Percentiles rank a stretch among this genome's conserved stretches.
Evolutionary conservation across 2,888 invertebrate species (phyloP).

Genomic region (Taenaris catops): DNA sequence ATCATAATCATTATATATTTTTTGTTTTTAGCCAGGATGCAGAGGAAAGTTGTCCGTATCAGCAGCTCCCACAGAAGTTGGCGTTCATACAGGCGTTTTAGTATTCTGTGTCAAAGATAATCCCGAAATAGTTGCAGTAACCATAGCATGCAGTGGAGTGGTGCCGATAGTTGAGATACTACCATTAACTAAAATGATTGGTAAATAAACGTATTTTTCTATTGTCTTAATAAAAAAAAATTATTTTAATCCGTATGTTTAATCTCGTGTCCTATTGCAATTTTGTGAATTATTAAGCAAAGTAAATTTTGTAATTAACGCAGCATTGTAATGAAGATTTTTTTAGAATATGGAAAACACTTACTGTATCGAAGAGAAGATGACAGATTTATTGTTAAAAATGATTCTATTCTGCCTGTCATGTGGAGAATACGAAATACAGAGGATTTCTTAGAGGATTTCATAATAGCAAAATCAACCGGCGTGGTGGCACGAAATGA

Average conservation of each 20-base stretch:
- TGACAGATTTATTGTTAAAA: conserved; percentile 71
- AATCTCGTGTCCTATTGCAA: too few relatives aligned
- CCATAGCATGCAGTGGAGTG: conserved; percentile 71
- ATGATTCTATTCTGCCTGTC: conserved; percentile 76
- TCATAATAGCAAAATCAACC: conserved; percentile 57
- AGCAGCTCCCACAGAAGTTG: conserved; percentile 59
- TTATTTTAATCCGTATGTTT: too few relatives aligned
- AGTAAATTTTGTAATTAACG: too few relatives aligned
- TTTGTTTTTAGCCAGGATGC: conserved; percentile 50
- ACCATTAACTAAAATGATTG: conserved; percentile 56
- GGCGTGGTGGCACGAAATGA: conserved; percentile 64
- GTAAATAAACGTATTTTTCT: conserved; percentile 38
- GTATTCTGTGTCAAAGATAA: conserved; percentile 77
- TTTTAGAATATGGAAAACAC: conserved; percentile 76
- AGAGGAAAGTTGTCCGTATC: conserved; percentile 51
- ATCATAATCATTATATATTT: too few relatives aligned
- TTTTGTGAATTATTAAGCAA: too few relatives aligned
- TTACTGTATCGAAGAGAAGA: conserved; percentile 70
- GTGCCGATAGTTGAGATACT: conserved; percentile 70
- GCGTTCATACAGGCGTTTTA: conserved; percentile 43
- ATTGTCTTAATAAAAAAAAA: too few relatives aligned
- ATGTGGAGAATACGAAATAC: conserved; percentile 75
- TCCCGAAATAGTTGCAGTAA: conserved; percentile 73
- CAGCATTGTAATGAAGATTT: too few relatives aligned
- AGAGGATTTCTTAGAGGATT: conserved; percentile 58